Evolutionary conservation across 2,888 invertebrate genomes (phyloP).

Genomic region (Xanthorhoe spadicearia): DNA sequence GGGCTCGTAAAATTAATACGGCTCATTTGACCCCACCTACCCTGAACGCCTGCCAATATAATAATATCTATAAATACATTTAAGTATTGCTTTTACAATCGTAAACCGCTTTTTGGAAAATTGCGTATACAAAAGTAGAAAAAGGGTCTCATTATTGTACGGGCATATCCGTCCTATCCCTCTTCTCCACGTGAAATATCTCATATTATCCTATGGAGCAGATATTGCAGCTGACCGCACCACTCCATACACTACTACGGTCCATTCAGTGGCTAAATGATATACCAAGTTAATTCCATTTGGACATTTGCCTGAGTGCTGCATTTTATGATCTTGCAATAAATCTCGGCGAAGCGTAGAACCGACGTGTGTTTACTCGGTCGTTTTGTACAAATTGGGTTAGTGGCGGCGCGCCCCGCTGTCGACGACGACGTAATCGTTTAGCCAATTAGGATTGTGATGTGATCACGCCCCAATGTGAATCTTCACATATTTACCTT

Average conservation of each 20-base stretch:
- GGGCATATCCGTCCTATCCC: slow-evolving; percentile 19
- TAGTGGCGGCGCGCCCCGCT: slow-evolving; percentile 66
- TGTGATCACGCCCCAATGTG: slow-evolving; percentile 67
- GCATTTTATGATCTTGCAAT: slow-evolving; percentile 72
- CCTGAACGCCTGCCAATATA: slow-evolving; percentile 44
- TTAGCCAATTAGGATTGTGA: slow-evolving; percentile 70
- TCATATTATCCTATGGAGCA: slow-evolving; percentile 8
- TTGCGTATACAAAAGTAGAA: slow-evolving; percentile 9
- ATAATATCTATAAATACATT: slow-evolving; percentile 45
- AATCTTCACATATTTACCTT: slow-evolving; percentile 72
- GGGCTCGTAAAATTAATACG: slow-evolving; percentile 50
- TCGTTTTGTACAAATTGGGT: slow-evolving; percentile 78
- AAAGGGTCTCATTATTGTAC: slow-evolving; percentile 20
- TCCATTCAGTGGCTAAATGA: slow-evolving; percentile 48
- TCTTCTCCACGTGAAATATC: slow-evolving; percentile 20
- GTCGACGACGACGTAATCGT: slow-evolving; percentile 72
- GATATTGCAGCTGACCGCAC: slow-evolving; percentile 29
- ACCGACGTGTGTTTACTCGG: slow-evolving; percentile 72
- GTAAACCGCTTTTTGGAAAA: slow-evolving; percentile 18
- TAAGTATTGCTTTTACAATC: slow-evolving; percentile 45
- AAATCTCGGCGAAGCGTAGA: slow-evolving; percentile 68
- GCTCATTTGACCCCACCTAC: slow-evolving; percentile 46
- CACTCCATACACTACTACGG: slow-evolving; percentile 12
- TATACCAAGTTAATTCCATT: slow-evolving; percentile 54
- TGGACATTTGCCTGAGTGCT: slow-evolving; percentile 59